phyloP scores from a whole-genome alignment of 2,888 invertebrate genomes.

The Zhuqinia jingwanae region DNA sequence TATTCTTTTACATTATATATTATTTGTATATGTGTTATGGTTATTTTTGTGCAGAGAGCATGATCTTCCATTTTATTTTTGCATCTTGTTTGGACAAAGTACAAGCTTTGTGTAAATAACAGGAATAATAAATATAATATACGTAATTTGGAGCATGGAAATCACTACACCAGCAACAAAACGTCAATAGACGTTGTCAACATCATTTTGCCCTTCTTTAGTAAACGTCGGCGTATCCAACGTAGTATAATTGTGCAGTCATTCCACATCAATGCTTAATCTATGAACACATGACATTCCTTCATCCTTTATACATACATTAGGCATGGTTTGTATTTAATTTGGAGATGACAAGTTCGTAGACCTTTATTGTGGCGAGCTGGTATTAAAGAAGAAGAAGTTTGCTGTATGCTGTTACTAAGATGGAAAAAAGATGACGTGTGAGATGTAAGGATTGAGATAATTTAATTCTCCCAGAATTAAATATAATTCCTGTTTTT shows the following conservation, averaged over 20 bases:
- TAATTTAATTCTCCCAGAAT: background rate
- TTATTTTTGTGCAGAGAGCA: background rate
- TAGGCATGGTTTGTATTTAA: too few species aligned
- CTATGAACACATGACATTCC: constrained; percentile 2
- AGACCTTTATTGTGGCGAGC: background rate
- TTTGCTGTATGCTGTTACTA: too few species aligned
- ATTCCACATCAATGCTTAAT: constrained; percentile 29
- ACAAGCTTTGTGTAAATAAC: background rate
- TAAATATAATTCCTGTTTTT: background rate
- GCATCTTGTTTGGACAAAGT: constrained; percentile 15
- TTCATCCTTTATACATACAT: background rate
- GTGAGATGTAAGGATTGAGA: background rate
- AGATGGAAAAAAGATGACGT: background rate
- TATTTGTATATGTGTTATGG: too few species aligned
- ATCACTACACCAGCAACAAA: background rate
- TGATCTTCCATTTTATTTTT: constrained; percentile 36
- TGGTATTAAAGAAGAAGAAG: too few species aligned
- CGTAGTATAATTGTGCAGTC: constrained; percentile 25
- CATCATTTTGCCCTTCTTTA: background rate
- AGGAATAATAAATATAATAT: constrained; percentile 5
- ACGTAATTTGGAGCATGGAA: constrained; percentile 21
- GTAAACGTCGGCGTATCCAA: background rate
- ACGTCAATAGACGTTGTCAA: background rate
- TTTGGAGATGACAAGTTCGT: background rate
- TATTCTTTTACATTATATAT: too few species aligned